Percentiles rank a stretch among this genome's conserved stretches.
These are phyloP conservation scores for Steinernema carpocapsae DNA, from an alignment of 2,888 invertebrate species.

Conservation along the genomic window DNA sequence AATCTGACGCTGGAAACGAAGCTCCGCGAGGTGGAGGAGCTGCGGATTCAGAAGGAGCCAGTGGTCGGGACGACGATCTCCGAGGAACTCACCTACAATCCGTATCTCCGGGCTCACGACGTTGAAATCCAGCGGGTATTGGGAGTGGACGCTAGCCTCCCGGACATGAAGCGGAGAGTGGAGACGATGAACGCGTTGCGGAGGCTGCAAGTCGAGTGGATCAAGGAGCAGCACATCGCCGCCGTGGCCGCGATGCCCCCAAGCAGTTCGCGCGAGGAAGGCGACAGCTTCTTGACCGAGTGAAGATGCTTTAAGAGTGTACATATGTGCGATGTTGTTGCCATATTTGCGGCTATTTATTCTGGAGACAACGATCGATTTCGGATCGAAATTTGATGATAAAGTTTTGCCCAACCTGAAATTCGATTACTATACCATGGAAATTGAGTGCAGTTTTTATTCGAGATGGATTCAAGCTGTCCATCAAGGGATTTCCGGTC, in stretches of 20 bases:
- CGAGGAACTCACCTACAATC: slow-evolving; percentile 29
- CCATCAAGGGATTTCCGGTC: neutral
- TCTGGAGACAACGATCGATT: neutral
- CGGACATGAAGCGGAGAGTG: slow-evolving; percentile 6
- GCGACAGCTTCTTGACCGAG: slow-evolving; percentile 13
- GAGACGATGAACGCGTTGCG: slow-evolving; percentile 26
- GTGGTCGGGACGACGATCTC: slow-evolving; percentile 15
- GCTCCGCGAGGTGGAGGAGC: slow-evolving; percentile 17
- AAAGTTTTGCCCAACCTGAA: neutral
- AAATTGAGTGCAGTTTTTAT: neutral
- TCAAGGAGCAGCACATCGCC: slow-evolving; percentile 24
- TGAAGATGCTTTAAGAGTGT: slow-evolving; percentile 11
- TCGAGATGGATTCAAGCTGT: no score
- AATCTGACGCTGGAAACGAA: slow-evolving; percentile 9
- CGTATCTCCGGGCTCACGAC: slow-evolving; percentile 21
- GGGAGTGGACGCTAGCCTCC: slow-evolving; percentile 8
- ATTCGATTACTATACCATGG: neutral
- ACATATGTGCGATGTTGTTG: neutral
- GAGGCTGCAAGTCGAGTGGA: slow-evolving; percentile 25
- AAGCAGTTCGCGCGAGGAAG: slow-evolving; percentile 10
- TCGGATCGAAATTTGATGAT: no score
- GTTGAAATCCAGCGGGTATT: slow-evolving; percentile 16
- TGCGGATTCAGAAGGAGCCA: slow-evolving; percentile 17
- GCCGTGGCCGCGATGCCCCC: slow-evolving; percentile 1
- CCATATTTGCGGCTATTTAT: slow-evolving; percentile 6